Evolutionary conservation across 2,113 vertebrate genomes (phyloP).

Genomic region (Oryzias melastigma): DNA sequence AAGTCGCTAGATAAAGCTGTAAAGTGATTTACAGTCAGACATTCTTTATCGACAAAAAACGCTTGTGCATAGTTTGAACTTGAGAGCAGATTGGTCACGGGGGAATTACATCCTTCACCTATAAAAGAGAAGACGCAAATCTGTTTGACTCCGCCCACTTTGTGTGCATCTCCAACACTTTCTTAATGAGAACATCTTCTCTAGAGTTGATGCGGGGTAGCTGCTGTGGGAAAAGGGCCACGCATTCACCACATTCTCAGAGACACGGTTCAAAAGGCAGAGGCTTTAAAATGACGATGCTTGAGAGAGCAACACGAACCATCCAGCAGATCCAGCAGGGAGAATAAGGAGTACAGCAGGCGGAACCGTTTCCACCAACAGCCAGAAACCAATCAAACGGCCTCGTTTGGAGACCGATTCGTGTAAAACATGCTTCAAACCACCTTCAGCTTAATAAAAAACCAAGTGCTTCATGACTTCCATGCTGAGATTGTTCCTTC

Average conservation of each 20-base stretch:
- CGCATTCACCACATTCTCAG: conserved; percentile 49
- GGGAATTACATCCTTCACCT: conserved; percentile 48
- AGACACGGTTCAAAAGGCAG: conserved; percentile 59
- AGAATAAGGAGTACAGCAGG: conserved; percentile 41
- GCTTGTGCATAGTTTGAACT: conserved; percentile 68
- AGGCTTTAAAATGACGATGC: conserved; percentile 44
- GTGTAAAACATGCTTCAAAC: not conserved
- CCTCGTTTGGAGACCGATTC: no score
- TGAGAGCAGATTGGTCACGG: conserved; percentile 32
- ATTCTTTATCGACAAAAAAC: conserved; percentile 59
- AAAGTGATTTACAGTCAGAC: conserved; percentile 60
- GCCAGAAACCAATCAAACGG: conserved; percentile 3
- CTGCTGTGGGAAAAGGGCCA: conserved; percentile 27
- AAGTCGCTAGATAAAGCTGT: conserved; percentile 53
- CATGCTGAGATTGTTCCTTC: conserved; percentile 21
- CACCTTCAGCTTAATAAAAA: conserved; percentile 5
- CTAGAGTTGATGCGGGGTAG: not conserved
- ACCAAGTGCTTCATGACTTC: conserved; percentile 39
- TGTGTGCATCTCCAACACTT: no score
- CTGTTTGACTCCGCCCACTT: no score
- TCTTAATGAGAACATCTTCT: no score
- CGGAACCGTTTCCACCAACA: conserved; percentile 40
- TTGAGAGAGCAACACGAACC: conserved; percentile 44
- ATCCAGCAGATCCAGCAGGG: conserved; percentile 57
- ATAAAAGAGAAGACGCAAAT: conserved; percentile 12